Conservation (phyloP, 2,888 invertebrate species). For the Ischnura elegans region DNA sequence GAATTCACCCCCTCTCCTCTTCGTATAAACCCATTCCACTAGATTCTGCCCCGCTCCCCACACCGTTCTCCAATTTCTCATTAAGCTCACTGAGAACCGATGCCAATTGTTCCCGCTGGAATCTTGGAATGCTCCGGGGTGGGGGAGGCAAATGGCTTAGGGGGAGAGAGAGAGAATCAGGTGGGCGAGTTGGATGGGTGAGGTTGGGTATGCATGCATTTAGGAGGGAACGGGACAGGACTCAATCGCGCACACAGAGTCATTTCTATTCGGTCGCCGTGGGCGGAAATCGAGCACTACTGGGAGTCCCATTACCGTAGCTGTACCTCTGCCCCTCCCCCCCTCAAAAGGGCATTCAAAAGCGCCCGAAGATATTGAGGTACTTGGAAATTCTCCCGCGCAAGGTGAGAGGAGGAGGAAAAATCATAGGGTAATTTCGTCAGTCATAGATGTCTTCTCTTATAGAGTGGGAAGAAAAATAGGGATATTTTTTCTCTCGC, state of each 20-base stretch:
- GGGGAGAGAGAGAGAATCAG: too few species aligned
- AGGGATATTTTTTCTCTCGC: background rate
- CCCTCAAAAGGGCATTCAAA: background rate
- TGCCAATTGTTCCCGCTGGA: conserved; percentile 44
- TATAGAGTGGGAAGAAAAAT: too few species aligned
- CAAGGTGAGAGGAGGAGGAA: background rate
- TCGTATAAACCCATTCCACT: background rate
- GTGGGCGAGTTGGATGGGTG: background rate
- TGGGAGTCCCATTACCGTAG: background rate
- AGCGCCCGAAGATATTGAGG: background rate
- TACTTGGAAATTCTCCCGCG: background rate
- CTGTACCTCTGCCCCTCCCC: background rate
- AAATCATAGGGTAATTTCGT: background rate
- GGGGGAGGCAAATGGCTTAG: background rate
- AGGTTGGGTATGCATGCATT: background rate
- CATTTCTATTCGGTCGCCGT: background rate
- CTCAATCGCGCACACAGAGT: background rate
- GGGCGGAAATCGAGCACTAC: background rate
- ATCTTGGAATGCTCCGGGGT: conserved; percentile 32
- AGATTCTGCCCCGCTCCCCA: background rate
- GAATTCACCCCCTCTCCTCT: background rate
- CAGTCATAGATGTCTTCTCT: background rate
- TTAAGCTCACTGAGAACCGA: conserved; percentile 33
- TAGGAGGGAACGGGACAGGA: background rate
- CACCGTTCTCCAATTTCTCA: conserved; percentile 9